Conservation (phyloP, 1,140 invertebrate genomes). For the Antheraea mylitta region DNA sequence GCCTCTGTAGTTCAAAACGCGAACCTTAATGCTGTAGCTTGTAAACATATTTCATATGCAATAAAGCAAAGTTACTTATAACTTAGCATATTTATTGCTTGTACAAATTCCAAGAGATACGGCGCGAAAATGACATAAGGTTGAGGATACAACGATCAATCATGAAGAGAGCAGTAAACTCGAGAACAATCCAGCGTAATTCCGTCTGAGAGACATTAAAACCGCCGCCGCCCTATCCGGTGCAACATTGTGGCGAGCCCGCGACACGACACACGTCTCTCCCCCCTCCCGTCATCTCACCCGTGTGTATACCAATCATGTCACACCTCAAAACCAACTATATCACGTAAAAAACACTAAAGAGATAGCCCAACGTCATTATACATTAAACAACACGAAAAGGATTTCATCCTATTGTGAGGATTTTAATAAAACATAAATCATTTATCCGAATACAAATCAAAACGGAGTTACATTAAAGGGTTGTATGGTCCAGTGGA, state of each 20-base stretch:
- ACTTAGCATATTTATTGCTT: conserved; percentile 72
- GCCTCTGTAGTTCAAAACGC: not conserved
- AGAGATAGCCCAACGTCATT: too few relatives aligned
- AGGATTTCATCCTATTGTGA: not conserved
- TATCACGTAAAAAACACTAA: too few relatives aligned
- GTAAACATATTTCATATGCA: conserved; percentile 6
- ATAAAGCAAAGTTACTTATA: conserved; percentile 51
- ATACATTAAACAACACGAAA: not conserved
- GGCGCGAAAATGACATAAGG: conserved; percentile 73
- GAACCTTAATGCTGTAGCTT: not conserved
- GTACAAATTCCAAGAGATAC: conserved; percentile 69
- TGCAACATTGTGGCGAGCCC: conserved; percentile 65
- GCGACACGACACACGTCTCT: too few relatives aligned
- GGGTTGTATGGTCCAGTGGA: conserved; percentile 53
- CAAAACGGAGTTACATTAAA: conserved; percentile 33
- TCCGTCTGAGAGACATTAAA: conserved; percentile 76
- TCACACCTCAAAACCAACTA: too few relatives aligned
- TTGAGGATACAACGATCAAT: conserved; percentile 75
- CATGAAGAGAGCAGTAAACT: conserved; percentile 68
- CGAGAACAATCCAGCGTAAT: conserved; percentile 78
- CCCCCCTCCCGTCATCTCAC: too few relatives aligned
- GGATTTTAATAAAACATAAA: conserved; percentile 31
- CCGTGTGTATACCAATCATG: not conserved
- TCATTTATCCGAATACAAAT: conserved; percentile 63
- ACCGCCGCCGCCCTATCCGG: conserved; percentile 73